A percentile compares a stretch with the other conserved stretches of the same genome.
Evolutionary conservation across 2,113 vertebrate genomes (phyloP).

Genomic region (Bolborhynchus lineola): DNA sequence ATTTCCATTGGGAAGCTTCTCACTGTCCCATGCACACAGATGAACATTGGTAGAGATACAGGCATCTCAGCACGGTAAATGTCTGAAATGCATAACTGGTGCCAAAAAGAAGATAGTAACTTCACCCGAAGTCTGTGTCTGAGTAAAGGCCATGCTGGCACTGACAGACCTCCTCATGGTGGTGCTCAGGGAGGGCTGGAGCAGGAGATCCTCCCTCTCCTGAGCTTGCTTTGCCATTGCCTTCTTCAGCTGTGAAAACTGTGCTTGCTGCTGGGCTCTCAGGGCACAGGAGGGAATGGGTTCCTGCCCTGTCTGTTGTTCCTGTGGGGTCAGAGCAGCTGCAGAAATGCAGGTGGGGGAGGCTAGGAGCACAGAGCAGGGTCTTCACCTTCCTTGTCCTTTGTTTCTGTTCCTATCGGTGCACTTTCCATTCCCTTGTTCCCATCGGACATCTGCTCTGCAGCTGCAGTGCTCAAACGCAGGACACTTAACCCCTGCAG

Average conservation of each 20-base stretch:
- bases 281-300: rapidly evolving
- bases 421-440: not conserved
- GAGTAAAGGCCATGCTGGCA: rapidly evolving
- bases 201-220: not conserved
- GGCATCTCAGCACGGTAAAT: not conserved
- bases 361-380: not conserved
- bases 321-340: not conserved
- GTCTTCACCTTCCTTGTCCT: conserved; percentile 23
- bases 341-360: not conserved
- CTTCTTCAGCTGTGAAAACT: not conserved
- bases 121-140: rapidly evolving
- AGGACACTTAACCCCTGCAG: not conserved
- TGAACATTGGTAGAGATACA: rapidly evolving
- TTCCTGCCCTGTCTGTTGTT: not conserved
- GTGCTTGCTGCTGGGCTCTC: not conserved
- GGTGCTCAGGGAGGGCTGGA: not conserved
- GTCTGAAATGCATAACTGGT: not conserved
- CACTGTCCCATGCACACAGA: not conserved
- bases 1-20: not conserved
- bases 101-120: not conserved
- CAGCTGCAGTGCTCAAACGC: not conserved
- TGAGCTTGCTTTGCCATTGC: not conserved
- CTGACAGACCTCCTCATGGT: not conserved
- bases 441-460: conserved; percentile 29
- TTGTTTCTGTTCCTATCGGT: not conserved